phyloP scores from a whole-genome alignment of 2,113 vertebrate genomes.

The Agelaius phoeniceus region DNA sequence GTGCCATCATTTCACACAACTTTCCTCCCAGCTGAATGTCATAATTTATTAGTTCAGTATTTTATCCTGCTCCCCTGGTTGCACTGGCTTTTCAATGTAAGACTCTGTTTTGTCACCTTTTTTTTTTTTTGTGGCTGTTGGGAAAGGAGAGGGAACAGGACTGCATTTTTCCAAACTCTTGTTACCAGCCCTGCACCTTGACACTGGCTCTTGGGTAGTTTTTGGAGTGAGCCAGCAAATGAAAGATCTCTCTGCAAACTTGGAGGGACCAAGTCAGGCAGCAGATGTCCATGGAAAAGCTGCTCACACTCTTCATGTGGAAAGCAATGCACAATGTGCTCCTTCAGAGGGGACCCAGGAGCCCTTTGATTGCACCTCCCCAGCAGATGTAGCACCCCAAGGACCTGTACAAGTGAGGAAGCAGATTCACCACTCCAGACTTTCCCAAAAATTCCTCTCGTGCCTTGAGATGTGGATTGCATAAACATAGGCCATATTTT shows the following conservation, averaged over 20 bases:
- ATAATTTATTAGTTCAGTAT: background rate
- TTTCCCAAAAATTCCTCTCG: background rate
- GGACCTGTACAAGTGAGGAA: background rate
- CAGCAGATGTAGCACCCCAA: accelerated
- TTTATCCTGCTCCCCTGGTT: background rate
- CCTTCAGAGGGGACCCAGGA: background rate
- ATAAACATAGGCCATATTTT: background rate
- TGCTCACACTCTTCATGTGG: background rate
- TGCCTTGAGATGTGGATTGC: background rate
- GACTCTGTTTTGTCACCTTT: background rate
- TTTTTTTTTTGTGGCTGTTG: background rate
- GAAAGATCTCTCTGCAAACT: background rate
- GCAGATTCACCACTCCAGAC: background rate
- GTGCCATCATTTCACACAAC: background rate
- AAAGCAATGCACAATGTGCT: background rate
- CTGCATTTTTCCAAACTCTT: background rate
- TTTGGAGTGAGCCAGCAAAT: background rate
- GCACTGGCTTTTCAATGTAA: background rate
- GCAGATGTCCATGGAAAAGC: background rate
- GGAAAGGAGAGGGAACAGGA: background rate
- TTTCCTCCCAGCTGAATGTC: background rate
- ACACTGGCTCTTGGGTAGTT: background rate
- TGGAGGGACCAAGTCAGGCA: background rate
- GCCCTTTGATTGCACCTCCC: background rate
- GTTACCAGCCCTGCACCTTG: background rate